phyloP scores from a whole-genome alignment of 2,888 invertebrate genomes.

The Adelphocoris suturalis region DNA sequence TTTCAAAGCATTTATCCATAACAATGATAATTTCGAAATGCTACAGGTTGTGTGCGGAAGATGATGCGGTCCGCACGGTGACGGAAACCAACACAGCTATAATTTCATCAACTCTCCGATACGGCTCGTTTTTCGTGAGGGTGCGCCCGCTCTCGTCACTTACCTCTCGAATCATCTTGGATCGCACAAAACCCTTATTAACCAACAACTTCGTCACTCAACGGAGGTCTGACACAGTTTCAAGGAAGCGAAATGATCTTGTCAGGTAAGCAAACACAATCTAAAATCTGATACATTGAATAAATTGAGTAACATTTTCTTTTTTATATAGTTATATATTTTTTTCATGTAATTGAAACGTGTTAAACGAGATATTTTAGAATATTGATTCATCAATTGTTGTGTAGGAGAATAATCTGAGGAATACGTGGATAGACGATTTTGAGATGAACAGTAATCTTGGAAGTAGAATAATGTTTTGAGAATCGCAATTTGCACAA shows the following conservation, averaged over 20 bases:
- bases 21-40: neutral
- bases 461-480: too few relatives aligned
- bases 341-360: too few relatives aligned
- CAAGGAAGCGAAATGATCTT: slow-evolving; percentile 32
- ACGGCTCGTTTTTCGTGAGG: slow-evolving; percentile 65
- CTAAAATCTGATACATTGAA: too few relatives aligned
- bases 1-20: too few relatives aligned
- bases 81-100: slow-evolving; percentile 60
- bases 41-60: slow-evolving; percentile 58
- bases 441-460: too few relatives aligned
- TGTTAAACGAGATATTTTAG: too few relatives aligned
- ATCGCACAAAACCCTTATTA: neutral
- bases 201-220: neutral
- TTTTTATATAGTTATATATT: too few relatives aligned
- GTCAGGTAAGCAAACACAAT: slow-evolving; percentile 11
- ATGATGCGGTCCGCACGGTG: slow-evolving; percentile 46
- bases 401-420: too few relatives aligned
- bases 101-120: slow-evolving; percentile 55
- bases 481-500: too few relatives aligned
- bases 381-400: too few relatives aligned
- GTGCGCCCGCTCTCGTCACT: slow-evolving; percentile 44
- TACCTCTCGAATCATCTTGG: neutral
- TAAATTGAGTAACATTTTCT: too few relatives aligned
- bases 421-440: too few relatives aligned
- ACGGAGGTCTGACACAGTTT: neutral